Evolutionary conservation across 2,113 vertebrate species (phyloP).

Genomic region (Ramphastos sulfuratus): DNA sequence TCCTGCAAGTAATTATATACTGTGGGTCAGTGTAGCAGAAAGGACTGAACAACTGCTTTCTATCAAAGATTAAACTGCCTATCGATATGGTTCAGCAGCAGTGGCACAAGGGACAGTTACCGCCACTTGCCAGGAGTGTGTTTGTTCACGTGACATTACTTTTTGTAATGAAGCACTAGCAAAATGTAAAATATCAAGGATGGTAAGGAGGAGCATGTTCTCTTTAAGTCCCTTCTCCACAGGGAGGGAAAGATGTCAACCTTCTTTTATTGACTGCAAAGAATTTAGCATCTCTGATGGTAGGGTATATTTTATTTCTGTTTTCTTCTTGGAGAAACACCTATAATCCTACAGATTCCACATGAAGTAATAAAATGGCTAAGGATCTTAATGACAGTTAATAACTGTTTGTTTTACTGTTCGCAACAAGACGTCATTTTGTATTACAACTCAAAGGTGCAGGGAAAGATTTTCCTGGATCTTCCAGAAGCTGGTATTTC

Average conservation of each 20-base stretch:
- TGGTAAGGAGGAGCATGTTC: background rate
- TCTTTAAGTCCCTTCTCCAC: background rate
- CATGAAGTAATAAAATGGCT: background rate
- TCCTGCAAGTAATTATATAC: background rate
- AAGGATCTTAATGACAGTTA: background rate
- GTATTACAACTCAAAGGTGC: background rate
- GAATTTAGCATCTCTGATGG: background rate
- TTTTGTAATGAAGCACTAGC: slow-evolving; percentile 50
- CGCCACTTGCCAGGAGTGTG: slow-evolving; percentile 29
- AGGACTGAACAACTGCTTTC: slow-evolving; percentile 17
- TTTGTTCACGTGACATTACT: slow-evolving; percentile 22
- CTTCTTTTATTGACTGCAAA: background rate
- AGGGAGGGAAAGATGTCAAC: background rate
- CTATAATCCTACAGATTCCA: background rate
- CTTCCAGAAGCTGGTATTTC: too few species aligned
- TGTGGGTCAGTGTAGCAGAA: background rate
- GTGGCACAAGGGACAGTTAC: background rate
- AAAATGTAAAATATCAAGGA: background rate
- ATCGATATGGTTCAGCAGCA: background rate
- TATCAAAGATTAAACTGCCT: slow-evolving; percentile 19
- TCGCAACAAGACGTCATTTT: background rate
- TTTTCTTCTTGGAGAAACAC: background rate
- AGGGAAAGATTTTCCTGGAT: background rate
- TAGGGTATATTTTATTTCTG: background rate
- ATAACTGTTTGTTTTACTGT: background rate